These are phyloP conservation scores for Acronicta alni DNA, from an alignment of 2,888 invertebrate genomes.

Conservation along the genomic window DNA sequence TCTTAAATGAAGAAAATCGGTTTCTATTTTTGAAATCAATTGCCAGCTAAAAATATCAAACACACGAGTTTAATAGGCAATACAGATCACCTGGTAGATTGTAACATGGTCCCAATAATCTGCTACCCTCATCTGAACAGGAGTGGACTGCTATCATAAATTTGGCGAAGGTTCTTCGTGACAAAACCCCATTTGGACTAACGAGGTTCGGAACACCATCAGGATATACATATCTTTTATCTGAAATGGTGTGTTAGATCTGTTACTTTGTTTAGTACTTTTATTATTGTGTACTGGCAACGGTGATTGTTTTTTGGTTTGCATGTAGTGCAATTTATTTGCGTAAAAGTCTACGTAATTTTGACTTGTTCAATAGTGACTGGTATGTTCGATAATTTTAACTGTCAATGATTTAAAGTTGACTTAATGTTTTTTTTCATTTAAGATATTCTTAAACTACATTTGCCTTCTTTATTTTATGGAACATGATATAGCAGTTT, in stretches of 20 bases:
- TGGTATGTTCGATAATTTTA: no score
- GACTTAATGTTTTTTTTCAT: no score
- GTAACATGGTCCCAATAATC: conserved; percentile 52
- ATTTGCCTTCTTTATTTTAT: no score
- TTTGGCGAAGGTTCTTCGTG: conserved; percentile 64
- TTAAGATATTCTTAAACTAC: no score
- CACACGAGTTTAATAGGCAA: conserved; percentile 28
- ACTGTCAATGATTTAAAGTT: no score
- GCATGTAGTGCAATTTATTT: conserved; percentile 2
- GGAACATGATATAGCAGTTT: no score
- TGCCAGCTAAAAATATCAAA: background rate
- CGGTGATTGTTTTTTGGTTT: conserved; percentile 28
- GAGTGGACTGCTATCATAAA: conserved; percentile 64
- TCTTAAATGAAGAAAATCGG: no score
- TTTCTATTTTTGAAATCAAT: background rate
- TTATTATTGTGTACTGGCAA: conserved; percentile 1
- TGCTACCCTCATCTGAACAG: conserved; percentile 55
- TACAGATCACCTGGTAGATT: conserved; percentile 46
- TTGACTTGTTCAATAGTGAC: no score
- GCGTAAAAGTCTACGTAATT: conserved; percentile 1
- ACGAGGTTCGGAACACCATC: conserved; percentile 59
- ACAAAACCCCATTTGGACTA: conserved; percentile 67
- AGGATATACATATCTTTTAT: conserved; percentile 59
- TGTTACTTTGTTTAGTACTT: conserved; percentile 25
- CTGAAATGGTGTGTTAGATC: conserved; percentile 62